Percentiles rank a stretch among this genome's conserved stretches.
phyloP scores from a whole-genome alignment of 2,888 invertebrate species.

The Exephanes ischioxanthus region DNA sequence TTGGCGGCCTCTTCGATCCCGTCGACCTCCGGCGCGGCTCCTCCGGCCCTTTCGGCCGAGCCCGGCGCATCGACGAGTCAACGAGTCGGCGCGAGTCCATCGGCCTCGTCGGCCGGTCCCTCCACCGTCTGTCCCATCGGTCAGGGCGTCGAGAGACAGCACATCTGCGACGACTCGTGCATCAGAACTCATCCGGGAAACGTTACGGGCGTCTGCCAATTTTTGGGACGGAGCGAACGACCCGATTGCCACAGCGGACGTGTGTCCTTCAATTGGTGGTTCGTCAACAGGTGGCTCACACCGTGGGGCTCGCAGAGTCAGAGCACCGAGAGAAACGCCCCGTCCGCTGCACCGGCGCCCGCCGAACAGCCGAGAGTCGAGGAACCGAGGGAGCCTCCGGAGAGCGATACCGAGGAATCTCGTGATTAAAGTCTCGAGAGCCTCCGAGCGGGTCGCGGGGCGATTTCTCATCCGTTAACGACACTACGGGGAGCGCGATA shows the following conservation, averaged over 20 bases:
- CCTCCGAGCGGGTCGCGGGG: background rate
- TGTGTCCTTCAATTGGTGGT: slow-evolving; percentile 89
- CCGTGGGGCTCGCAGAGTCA: slow-evolving; percentile 86
- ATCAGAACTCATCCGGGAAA: slow-evolving; percentile 84
- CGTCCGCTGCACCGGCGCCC: slow-evolving; percentile 51
- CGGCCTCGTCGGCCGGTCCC: slow-evolving; percentile 64
- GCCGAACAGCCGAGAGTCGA: slow-evolving; percentile 70
- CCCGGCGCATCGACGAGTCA: slow-evolving; percentile 83
- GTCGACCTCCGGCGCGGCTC: slow-evolving; percentile 75
- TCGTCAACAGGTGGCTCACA: slow-evolving; percentile 89
- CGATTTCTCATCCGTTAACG: slow-evolving; percentile 10
- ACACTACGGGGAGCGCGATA: slow-evolving; percentile 15
- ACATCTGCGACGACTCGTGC: slow-evolving; percentile 85
- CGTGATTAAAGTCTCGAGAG: slow-evolving; percentile 62
- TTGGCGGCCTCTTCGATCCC: slow-evolving; percentile 67
- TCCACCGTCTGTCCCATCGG: slow-evolving; percentile 63
- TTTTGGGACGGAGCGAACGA: slow-evolving; percentile 78
- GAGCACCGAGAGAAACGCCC: slow-evolving; percentile 74
- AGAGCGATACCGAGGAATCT: slow-evolving; percentile 81
- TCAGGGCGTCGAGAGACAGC: slow-evolving; percentile 83
- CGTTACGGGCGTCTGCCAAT: slow-evolving; percentile 78
- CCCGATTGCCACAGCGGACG: slow-evolving; percentile 83
- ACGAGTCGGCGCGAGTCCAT: slow-evolving; percentile 61
- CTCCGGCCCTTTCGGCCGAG: slow-evolving; percentile 80
- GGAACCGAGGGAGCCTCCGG: slow-evolving; percentile 76